These are phyloP conservation scores for Triops longicaudatus DNA, from an alignment of 1,140 invertebrate genomes.

Conservation along the genomic window DNA sequence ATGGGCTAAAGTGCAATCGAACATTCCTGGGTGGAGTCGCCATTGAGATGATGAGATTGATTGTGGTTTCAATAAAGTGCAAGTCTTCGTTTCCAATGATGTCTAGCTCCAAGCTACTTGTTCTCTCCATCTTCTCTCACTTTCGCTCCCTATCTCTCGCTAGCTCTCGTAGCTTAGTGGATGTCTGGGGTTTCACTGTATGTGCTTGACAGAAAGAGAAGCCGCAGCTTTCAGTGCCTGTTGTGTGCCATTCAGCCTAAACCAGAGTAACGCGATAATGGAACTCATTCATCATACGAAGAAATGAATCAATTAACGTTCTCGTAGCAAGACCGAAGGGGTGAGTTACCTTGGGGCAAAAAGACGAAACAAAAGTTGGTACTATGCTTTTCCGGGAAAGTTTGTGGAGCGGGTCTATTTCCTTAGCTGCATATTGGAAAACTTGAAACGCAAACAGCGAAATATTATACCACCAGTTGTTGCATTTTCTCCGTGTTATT, in stretches of 20 bases:
- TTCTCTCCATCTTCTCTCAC: no score
- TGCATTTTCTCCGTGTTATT: no score
- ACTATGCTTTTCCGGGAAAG: no score
- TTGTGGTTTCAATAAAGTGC: neutral
- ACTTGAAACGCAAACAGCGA: no score
- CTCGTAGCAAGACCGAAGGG: no score
- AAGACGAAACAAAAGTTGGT: no score
- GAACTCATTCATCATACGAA: neutral
- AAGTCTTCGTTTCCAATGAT: neutral
- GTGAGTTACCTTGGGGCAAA: no score
- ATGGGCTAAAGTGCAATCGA: neutral
- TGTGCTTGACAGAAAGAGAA: slow-evolving; percentile 2
- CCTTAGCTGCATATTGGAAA: no score
- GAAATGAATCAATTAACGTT: slow-evolving; percentile 13
- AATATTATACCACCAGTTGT: no score
- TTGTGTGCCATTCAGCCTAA: neutral
- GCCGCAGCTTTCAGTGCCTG: neutral
- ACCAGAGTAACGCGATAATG: neutral
- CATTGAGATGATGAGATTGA: neutral
- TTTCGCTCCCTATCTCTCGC: neutral
- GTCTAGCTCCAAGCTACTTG: neutral
- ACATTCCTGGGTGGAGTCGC: neutral
- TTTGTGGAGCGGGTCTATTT: no score
- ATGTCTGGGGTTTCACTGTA: neutral
- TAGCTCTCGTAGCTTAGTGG: neutral